These are phyloP conservation scores for Actinia tenebrosa DNA, from an alignment of 64 coral and sea anemone species.

Conservation along the genomic window DNA sequence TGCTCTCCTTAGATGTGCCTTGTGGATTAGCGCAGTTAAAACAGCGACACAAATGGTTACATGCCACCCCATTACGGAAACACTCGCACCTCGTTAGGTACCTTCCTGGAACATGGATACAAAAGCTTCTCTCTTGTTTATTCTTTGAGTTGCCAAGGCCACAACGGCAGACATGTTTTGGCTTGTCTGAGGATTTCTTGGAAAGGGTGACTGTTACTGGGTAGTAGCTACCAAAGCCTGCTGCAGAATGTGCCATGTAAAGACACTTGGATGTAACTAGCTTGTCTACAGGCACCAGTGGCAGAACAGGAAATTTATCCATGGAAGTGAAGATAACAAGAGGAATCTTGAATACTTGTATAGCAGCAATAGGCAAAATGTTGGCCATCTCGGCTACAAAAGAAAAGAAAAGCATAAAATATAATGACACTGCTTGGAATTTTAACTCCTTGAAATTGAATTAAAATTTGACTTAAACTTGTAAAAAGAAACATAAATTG, in stretches of 20 bases:
- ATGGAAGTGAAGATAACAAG: constrained; percentile 49
- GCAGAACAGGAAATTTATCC: constrained; percentile 47
- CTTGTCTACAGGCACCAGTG: constrained; percentile 46
- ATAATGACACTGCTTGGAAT: background rate
- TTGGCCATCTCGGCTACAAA: constrained; percentile 57
- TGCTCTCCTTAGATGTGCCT: constrained; percentile 50
- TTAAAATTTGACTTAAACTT: background rate
- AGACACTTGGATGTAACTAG: constrained; percentile 39
- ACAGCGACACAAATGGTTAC: constrained; percentile 50
- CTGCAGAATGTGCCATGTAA: constrained; percentile 39
- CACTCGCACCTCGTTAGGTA: constrained; percentile 59
- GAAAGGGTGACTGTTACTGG: constrained; percentile 1
- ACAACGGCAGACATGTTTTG: constrained; percentile 45
- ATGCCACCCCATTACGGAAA: constrained; percentile 41
- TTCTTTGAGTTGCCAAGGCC: constrained; percentile 54
- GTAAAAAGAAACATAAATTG: too few species aligned
- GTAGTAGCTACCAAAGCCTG: constrained; percentile 50
- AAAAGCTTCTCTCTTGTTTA: constrained; percentile 41
- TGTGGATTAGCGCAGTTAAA: constrained; percentile 53
- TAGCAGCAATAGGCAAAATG: constrained; percentile 51
- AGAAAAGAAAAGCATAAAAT: background rate
- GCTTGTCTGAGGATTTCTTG: constrained; percentile 25
- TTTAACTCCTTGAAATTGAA: background rate
- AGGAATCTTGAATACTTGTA: constrained; percentile 37
- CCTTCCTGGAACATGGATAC: constrained; percentile 35